Conservation (phyloP, 64 coral and sea anemone species). For the Orbicella faveolata region DNA sequence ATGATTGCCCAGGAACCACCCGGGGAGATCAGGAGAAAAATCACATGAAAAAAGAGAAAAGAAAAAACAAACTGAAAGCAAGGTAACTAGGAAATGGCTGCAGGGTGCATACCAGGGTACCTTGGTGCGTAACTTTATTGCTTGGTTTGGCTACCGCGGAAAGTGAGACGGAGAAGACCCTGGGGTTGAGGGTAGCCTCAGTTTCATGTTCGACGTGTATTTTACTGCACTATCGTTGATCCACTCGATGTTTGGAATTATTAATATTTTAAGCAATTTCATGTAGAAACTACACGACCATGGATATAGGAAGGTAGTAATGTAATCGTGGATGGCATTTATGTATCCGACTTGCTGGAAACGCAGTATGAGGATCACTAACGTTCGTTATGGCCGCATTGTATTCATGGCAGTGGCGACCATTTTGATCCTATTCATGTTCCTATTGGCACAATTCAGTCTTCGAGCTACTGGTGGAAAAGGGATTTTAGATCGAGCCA, state of each 20-base stretch:
- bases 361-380: conserved; percentile 58
- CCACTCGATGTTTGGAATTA: not conserved
- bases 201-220: not conserved
- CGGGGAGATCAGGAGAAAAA: no score
- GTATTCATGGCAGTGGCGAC: conserved; percentile 48
- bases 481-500: conserved; percentile 40
- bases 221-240: not conserved
- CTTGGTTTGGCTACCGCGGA: no score
- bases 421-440: conserved; percentile 58
- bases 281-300: not conserved
- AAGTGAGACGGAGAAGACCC: not conserved
- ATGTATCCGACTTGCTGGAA: not conserved
- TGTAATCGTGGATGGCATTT: not conserved
- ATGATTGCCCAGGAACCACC: no score
- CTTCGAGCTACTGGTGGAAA: conserved; percentile 39
- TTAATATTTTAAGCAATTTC: not conserved
- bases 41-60: no score
- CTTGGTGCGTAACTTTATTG: no score
- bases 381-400: conserved; percentile 60
- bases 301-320: not conserved
- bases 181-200: not conserved
- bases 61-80: no score
- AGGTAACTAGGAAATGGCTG: no score
- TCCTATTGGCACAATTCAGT: conserved; percentile 68
- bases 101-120: no score